Evolutionary conservation across 1,140 invertebrate genomes (phyloP), one percentile per base, ranked within the genome.

Genomic region (Triops longicaudatus): DNA sequence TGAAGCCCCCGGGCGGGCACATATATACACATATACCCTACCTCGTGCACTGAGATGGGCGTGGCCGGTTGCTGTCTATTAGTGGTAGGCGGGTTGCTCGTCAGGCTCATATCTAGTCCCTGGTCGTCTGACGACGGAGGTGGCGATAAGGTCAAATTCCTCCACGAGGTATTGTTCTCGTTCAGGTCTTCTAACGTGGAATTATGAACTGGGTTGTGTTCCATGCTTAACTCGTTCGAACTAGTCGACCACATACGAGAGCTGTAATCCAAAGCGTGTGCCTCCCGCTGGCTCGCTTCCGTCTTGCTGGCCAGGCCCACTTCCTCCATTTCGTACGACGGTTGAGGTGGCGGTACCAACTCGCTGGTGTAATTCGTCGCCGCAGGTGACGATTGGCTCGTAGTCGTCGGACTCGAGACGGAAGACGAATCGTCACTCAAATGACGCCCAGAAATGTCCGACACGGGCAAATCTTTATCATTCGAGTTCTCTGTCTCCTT

Each of bases 391-490:
- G 72, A 43, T 10, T n/a, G 43, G 63, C 76, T 73, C 44, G 31
- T 77, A 5, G 50, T 63, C 10, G 50, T 72, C 12, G 37, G 76
- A 6, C 42, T 27, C 28, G 72, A 77, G 14, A 43, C 37, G 76
- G 73, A 73, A n/a, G 73, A 73, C 14, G 73, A 42, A n/a, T 73
- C 76, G 76, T 73, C 72, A 75, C 44, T 43, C 37, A 75, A 42
- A 22, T 75, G 27, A 22, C 44, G 27, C 6, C 37, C 74, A 11
- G 26, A 27, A 41, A 27, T 28, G 37, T 44, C 26, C 26, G 37
- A 42, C 12, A 41, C 44, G 74, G 44, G 26, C 14, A 26, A 63
- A 50, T 17, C 42, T 11, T 44, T 50, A 28, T 43, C 42, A 17
- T 14, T 63, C 41, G 28, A 27, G 7, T 17, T 27, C n/a, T 44